Base-by-base conservation (phyloP, 2,797 vertebrate species). In the Dryobates pubescens region DNA sequence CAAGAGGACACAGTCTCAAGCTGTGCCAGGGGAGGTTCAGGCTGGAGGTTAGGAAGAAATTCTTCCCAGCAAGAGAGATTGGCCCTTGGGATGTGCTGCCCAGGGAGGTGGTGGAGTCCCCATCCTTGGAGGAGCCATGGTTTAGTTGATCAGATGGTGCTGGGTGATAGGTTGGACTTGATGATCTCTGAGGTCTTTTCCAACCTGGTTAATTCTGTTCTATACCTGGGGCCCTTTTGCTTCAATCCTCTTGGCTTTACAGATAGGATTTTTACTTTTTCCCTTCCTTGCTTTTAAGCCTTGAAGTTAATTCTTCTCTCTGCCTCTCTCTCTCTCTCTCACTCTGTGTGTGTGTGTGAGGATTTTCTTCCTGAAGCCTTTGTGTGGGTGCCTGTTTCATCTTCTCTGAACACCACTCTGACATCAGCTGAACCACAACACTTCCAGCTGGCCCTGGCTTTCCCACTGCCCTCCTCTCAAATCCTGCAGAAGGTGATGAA, bases 291-390 rank as follows among this genome's bases (percentile, higher is more conserved):
- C 87, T 93, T 93, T 93, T 93, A 94, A 92, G 90, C 93, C 95
- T 89, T 71, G 51, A 89, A 93, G 89, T 94, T 96, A 96, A 94
- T 95, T 93, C 93, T 38, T 38, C 41, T 43, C 41, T 43, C 41
- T 17, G 15, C 41, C 41, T 43, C 41, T 17, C 90, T 89, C 58
- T 79, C 41, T n/a, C 69, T 75, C 81, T 79, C 59, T 88, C 47
- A n/a, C n/a, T n/a, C n/a, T n/a, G n/a, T 38, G 11, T 36, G 36
- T 36, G 36, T 36, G 9, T 47, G 53, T 1, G 32, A 94, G 87
- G 95, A 95, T 94, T 93, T 94, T 94, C 90, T 90, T 88, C 63
- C 63, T 9, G 69, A 89, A 77, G 78, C 92, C 87, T 94, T 94
- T 89, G 73, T 94, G 79, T 86, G 79, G 8, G 30, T 96, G 79